Conservation (phyloP, 2,113 vertebrate species). For the Passer domesticus region DNA sequence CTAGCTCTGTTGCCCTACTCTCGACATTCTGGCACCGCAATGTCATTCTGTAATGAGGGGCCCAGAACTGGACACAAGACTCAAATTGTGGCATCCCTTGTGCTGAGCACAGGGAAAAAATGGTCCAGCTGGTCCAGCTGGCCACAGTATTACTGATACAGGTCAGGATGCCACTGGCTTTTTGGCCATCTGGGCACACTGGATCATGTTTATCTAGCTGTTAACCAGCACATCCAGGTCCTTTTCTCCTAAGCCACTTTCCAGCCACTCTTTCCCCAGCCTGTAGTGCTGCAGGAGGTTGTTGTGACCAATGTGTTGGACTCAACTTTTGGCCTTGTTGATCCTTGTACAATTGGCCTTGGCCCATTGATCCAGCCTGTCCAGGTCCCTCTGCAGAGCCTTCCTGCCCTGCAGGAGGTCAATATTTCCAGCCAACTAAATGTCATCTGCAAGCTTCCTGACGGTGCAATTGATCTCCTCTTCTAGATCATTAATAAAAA, state of each 20-base stretch:
- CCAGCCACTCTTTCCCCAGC: neutral
- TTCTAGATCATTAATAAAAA: neutral
- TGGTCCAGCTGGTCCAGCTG: neutral
- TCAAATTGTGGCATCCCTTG: neutral
- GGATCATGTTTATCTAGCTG: neutral
- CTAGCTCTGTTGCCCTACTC: neutral
- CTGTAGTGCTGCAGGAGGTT: neutral
- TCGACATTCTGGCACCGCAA: neutral
- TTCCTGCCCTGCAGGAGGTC: neutral
- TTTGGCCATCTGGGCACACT: rapidly evolving
- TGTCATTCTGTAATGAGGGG: neutral
- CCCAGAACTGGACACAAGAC: neutral
- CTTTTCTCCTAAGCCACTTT: neutral
- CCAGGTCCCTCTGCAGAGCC: neutral
- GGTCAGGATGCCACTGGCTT: neutral
- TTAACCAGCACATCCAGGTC: neutral
- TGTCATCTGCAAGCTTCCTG: neutral
- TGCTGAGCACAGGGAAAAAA: neutral
- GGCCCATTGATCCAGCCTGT: neutral
- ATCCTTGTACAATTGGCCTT: too few species aligned
- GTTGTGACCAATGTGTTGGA: neutral
- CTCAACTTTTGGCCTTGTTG: neutral
- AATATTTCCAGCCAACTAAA: neutral
- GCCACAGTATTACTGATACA: neutral
- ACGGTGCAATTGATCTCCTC: neutral